Evolutionary conservation across 2,797 vertebrate species (phyloP).

Genomic region (Chanos chanos): DNA sequence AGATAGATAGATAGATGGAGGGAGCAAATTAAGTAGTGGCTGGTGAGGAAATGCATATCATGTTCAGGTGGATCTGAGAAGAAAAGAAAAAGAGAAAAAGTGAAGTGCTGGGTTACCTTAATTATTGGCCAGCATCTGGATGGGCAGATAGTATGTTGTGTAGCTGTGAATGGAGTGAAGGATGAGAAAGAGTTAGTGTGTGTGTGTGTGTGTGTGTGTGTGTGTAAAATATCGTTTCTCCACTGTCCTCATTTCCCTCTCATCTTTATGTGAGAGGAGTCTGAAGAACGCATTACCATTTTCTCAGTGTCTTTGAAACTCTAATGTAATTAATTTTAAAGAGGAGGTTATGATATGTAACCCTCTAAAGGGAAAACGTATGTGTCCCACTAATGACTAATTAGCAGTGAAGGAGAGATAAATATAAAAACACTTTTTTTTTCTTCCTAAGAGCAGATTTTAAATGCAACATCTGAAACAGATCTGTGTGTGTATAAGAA

Average conservation of each 20-base stretch:
- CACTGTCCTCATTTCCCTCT: constrained; percentile 25
- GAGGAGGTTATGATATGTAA: constrained; percentile 52
- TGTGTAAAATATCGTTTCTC: not conserved
- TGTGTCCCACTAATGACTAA: constrained; percentile 60
- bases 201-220: too few species aligned
- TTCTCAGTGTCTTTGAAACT: constrained; percentile 52
- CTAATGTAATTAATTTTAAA: constrained; percentile 64
- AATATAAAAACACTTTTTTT: too few species aligned
- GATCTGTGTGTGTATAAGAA: too few species aligned
- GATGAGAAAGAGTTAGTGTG: too few species aligned
- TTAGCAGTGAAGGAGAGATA: constrained; percentile 45
- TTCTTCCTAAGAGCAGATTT: not conserved
- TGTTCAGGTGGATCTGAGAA: too few species aligned
- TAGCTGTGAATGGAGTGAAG: not conserved
- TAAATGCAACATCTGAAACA: not conserved
- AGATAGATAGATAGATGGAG: too few species aligned
- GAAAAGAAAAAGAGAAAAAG: too few species aligned
- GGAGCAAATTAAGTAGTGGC: too few species aligned
- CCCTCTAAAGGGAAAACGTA: constrained; percentile 55
- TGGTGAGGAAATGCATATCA: too few species aligned
- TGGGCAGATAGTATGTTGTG: too few species aligned
- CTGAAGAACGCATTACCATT: constrained; percentile 62
- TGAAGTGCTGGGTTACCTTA: too few species aligned
- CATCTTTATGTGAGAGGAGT: constrained; percentile 41
- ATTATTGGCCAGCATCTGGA: too few species aligned